Evolutionary conservation across 2,888 invertebrate genomes (phyloP).

Genomic region (Prostheceraeus crozeri): DNA sequence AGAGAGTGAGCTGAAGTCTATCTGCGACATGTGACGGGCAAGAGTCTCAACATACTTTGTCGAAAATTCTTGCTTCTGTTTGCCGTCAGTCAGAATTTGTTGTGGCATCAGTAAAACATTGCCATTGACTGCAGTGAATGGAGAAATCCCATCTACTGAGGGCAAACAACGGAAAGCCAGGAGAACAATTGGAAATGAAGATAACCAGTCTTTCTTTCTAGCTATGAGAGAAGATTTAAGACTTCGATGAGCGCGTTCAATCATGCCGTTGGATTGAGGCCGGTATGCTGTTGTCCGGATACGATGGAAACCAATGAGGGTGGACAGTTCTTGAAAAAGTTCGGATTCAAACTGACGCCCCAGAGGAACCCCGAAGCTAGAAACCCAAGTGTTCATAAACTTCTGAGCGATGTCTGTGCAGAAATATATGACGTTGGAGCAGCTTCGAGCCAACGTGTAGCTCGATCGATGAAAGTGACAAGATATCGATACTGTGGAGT

Average conservation of each 20-base stretch:
- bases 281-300: slow-evolving; percentile 30
- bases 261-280: slow-evolving; percentile 52
- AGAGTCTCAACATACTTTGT: too few relatives aligned
- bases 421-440: slow-evolving; percentile 25
- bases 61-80: too few relatives aligned
- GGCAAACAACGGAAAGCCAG: too few relatives aligned
- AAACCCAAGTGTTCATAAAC: slow-evolving; percentile 53
- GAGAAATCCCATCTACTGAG: too few relatives aligned
- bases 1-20: too few relatives aligned
- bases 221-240: slow-evolving; percentile 52
- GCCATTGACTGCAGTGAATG: too few relatives aligned
- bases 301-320: slow-evolving; percentile 27
- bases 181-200: slow-evolving; percentile 46
- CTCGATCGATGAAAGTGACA: slow-evolving; percentile 45
- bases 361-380: slow-evolving; percentile 49
- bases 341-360: slow-evolving; percentile 45
- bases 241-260: slow-evolving; percentile 55
- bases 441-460: slow-evolving; percentile 41
- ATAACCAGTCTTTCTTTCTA: slow-evolving; percentile 43
- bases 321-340: slow-evolving; percentile 37
- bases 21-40: too few relatives aligned
- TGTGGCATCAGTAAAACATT: too few relatives aligned
- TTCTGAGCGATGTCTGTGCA: slow-evolving; percentile 48
- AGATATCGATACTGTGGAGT: slow-evolving; percentile 41
- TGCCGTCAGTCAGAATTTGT: too few relatives aligned